Percentiles rank a stretch among this genome's conserved stretches.
phyloP scores from a whole-genome alignment of 2,113 vertebrate species.

The Laticauda laticaudata region DNA sequence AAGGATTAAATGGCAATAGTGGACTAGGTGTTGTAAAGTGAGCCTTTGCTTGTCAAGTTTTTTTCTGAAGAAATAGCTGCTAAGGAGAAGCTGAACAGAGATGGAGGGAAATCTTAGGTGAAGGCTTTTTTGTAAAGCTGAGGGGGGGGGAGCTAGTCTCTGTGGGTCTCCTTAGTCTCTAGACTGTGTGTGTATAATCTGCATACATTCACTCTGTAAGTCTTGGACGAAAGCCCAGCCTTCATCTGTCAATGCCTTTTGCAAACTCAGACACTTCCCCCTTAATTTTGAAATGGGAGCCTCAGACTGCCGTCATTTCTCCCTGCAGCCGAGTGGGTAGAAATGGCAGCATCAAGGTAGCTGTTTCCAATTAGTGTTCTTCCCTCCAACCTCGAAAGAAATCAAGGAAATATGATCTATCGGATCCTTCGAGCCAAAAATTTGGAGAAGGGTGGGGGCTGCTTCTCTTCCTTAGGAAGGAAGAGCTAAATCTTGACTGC shows the following conservation, averaged over 20 bases:
- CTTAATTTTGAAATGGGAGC: background rate
- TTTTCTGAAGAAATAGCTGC: background rate
- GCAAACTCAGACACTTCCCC: background rate
- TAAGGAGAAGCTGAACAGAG: background rate
- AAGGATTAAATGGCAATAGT: background rate
- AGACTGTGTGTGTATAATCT: background rate
- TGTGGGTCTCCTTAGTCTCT: background rate
- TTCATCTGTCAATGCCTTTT: background rate
- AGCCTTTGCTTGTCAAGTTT: background rate
- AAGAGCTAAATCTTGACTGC: background rate
- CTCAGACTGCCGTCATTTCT: background rate
- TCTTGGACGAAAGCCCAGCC: background rate
- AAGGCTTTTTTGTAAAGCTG: background rate
- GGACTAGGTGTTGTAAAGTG: background rate
- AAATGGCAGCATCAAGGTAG: background rate
- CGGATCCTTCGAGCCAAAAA: background rate
- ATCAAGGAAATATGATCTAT: background rate
- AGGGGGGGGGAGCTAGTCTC: background rate
- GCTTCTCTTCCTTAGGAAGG: background rate
- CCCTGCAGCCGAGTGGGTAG: background rate
- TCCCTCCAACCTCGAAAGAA: background rate
- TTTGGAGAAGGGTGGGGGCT: background rate
- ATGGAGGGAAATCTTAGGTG: background rate
- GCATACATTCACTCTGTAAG: too few species aligned
- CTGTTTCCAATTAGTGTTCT: slow-evolving; percentile 31